phyloP scores from a whole-genome alignment of 53 echinoderm and acorn worm species.

The Pentamera pediparva region DNA sequence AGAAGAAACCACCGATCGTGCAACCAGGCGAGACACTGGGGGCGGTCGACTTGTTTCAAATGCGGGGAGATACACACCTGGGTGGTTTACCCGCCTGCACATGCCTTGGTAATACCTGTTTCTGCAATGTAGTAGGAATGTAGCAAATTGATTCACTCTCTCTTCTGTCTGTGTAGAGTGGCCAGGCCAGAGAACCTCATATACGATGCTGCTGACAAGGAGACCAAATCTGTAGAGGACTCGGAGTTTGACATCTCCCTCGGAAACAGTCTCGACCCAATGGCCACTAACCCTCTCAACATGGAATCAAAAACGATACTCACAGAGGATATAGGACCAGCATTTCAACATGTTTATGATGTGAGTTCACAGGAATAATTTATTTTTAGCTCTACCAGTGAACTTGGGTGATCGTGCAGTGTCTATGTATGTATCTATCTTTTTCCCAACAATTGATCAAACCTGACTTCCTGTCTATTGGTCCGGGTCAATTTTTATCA shows the following conservation, averaged over 20 bases:
- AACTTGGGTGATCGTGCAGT: too few relatives aligned
- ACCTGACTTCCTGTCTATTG: too few relatives aligned
- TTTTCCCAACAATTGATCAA: not conserved
- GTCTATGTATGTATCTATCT: too few relatives aligned
- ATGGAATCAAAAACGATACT: slow-evolving; percentile 12
- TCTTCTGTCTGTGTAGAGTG: slow-evolving; percentile 20
- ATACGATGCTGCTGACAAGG: slow-evolving; percentile 32
- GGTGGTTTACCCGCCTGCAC: too few relatives aligned
- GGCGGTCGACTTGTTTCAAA: too few relatives aligned
- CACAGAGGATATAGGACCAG: slow-evolving; percentile 55
- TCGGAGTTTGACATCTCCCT: not conserved
- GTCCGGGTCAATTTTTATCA: too few relatives aligned
- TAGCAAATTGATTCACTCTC: not conserved
- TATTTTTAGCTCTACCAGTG: too few relatives aligned
- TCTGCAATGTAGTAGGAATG: not conserved
- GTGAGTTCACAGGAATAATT: too few relatives aligned
- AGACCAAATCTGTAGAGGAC: not conserved
- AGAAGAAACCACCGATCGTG: too few relatives aligned
- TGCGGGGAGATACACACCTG: too few relatives aligned
- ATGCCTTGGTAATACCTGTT: not conserved
- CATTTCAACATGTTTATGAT: slow-evolving; percentile 76
- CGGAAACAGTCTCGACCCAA: not conserved
- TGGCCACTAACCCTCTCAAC: not conserved
- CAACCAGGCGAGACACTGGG: too few relatives aligned
- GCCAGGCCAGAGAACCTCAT: slow-evolving; percentile 37